Percentiles rank a stretch among this genome's conserved stretches.
These are phyloP conservation scores for Cyprinodon diabolis DNA, from an alignment of 2,797 vertebrate species.

Conservation along the genomic window DNA sequence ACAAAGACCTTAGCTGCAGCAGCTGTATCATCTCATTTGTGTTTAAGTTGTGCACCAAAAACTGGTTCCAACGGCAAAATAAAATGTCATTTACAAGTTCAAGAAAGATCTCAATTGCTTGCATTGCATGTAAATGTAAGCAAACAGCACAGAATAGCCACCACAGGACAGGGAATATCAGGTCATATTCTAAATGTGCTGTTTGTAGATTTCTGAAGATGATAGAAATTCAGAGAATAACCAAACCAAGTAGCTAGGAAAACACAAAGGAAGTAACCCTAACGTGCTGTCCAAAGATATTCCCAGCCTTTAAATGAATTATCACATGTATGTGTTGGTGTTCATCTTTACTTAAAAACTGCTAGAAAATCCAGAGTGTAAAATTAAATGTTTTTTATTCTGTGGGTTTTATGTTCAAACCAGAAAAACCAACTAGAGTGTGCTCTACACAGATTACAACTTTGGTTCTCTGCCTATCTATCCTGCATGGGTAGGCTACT, in stretches of 20 bases:
- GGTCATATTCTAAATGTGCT: constrained; percentile 20
- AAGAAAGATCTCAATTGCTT: constrained; percentile 19
- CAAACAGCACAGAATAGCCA: constrained; percentile 3
- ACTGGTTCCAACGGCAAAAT: constrained; percentile 42
- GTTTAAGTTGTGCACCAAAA: constrained; percentile 59
- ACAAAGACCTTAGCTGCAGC: constrained; percentile 57
- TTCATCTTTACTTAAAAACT: too few relatives aligned
- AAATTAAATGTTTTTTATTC: too few relatives aligned
- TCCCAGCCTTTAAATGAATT: background rate
- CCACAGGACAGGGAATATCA: background rate
- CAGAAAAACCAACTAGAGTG: too few relatives aligned
- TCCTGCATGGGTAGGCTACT: too few relatives aligned
- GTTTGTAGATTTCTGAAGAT: constrained; percentile 37
- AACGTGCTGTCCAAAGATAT: constrained; percentile 23
- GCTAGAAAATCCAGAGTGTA: too few relatives aligned
- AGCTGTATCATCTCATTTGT: constrained; percentile 73
- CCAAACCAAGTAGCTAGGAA: constrained; percentile 26
- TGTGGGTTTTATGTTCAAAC: too few relatives aligned
- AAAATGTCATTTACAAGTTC: constrained; percentile 58
- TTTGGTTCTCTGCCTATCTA: too few relatives aligned
- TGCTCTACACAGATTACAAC: too few relatives aligned
- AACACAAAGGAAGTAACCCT: constrained; percentile 46
- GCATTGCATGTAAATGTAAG: constrained; percentile 24
- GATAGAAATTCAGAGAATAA: constrained; percentile 45
- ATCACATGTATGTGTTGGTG: too few relatives aligned